A percentile compares a stretch with the other conserved stretches of the same genome.
These are phyloP conservation scores for Chiloscyllium punctatum DNA, from an alignment of 2,797 vertebrate genomes.

Conservation along the genomic window DNA sequence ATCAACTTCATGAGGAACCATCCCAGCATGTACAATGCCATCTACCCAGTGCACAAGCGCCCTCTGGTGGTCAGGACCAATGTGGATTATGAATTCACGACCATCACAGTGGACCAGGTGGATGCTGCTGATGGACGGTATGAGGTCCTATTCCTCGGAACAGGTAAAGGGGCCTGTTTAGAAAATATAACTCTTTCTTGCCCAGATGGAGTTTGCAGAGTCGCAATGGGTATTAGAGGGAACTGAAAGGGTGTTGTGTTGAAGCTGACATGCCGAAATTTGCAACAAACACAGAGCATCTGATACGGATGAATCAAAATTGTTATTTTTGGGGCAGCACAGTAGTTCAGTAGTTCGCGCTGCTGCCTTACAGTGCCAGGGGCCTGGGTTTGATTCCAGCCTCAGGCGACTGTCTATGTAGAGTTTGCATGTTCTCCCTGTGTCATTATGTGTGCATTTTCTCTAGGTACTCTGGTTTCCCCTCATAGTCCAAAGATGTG, in stretches of 20 bases:
- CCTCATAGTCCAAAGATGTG: no score
- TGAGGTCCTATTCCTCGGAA: constrained; percentile 97
- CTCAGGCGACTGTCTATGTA: no score
- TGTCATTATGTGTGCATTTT: no score
- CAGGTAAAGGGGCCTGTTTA: constrained; percentile 66
- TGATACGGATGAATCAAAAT: background rate
- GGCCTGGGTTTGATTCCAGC: no score
- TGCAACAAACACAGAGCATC: background rate
- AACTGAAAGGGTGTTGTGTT: background rate
- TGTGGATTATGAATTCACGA: constrained; percentile 91
- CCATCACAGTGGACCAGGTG: constrained; percentile 93
- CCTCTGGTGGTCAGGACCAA: constrained; percentile 93
- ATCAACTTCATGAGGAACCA: constrained; percentile 98
- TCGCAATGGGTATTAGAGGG: background rate
- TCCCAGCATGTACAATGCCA: constrained; percentile 89
- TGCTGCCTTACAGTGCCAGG: no score
- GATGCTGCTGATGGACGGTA: constrained; percentile 93
- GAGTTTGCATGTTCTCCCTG: no score
- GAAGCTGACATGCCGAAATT: background rate
- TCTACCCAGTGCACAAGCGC: constrained; percentile 92
- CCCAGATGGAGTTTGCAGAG: background rate
- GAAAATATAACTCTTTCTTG: background rate
- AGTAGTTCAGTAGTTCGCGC: no score
- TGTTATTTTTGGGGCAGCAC: no score
- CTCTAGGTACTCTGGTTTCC: no score